phyloP scores from a whole-genome alignment of 2,888 invertebrate genomes.

The Pachycephus smyrnensis region DNA sequence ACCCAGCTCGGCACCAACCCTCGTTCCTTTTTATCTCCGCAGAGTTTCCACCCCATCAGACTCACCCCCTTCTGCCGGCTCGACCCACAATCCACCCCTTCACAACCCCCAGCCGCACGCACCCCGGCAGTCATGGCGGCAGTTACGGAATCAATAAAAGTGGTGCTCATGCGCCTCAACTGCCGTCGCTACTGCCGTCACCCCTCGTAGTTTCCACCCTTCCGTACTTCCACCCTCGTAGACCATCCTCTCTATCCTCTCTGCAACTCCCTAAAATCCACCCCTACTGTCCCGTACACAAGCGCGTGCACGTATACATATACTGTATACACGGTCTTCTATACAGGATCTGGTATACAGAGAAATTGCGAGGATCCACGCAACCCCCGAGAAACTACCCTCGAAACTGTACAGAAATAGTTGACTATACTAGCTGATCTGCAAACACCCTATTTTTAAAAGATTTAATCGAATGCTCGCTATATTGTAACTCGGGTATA shows the following conservation, averaged over 20 bases:
- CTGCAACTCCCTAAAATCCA: constrained; percentile 24
- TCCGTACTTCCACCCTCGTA: constrained; percentile 16
- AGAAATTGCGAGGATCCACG: background rate
- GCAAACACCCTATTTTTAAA: constrained; percentile 30
- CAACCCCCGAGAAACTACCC: constrained; percentile 51
- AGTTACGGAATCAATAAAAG: constrained; percentile 68
- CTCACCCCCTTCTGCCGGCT: constrained; percentile 53
- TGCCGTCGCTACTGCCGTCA: constrained; percentile 58
- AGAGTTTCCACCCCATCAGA: constrained; percentile 68
- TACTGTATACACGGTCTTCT: background rate
- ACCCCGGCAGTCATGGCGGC: constrained; percentile 65
- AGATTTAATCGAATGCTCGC: background rate
- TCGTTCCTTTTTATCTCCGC: constrained; percentile 67
- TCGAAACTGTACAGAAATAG: constrained; percentile 61
- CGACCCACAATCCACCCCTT: constrained; percentile 13
- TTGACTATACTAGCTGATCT: constrained; percentile 51
- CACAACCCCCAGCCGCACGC: constrained; percentile 15
- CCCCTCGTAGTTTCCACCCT: constrained; percentile 10
- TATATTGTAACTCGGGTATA: background rate
- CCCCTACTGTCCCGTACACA: constrained; percentile 10
- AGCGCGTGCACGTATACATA: background rate
- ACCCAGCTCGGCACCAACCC: constrained; percentile 55
- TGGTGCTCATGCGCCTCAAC: constrained; percentile 68
- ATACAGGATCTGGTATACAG: background rate
- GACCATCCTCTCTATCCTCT: constrained; percentile 23